Percentiles rank a stretch among this genome's conserved stretches.
These are phyloP conservation scores for Phylloscopus collybita DNA, from an alignment of 2,797 vertebrate species.

Conservation along the genomic window DNA sequence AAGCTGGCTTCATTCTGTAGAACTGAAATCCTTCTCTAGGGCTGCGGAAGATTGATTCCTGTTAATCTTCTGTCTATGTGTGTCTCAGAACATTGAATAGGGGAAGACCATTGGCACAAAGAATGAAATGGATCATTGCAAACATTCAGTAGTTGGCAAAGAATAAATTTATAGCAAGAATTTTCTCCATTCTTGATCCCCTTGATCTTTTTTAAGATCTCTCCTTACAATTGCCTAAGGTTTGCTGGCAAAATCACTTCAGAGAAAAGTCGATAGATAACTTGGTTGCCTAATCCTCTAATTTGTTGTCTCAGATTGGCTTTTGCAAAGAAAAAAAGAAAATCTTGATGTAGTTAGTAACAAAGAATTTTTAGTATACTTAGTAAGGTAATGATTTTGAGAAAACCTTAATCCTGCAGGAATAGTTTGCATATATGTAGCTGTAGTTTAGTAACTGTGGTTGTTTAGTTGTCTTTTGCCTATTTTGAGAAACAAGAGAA, in stretches of 20 bases:
- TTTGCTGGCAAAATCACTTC: background rate
- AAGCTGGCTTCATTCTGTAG: background rate
- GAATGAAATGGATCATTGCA: background rate
- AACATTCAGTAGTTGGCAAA: background rate
- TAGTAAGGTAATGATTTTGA: background rate
- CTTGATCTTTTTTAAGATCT: slow-evolving; percentile 30
- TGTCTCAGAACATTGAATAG: background rate
- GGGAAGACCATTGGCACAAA: background rate
- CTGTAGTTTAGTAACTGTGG: background rate
- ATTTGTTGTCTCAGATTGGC: background rate
- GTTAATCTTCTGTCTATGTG: background rate
- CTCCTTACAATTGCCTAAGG: background rate
- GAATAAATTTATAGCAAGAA: slow-evolving; percentile 6
- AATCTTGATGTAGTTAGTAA: background rate
- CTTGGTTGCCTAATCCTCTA: background rate
- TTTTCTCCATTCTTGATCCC: slow-evolving; percentile 3
- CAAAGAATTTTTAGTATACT: background rate
- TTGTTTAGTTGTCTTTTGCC: background rate
- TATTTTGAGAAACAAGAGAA: background rate
- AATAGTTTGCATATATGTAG: background rate
- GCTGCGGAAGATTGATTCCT: slow-evolving; percentile 1
- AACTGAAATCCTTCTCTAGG: background rate
- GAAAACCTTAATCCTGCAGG: background rate
- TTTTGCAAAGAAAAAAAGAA: background rate
- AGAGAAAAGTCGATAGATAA: background rate